A percentile compares a stretch with the other conserved stretches of the same genome.
Evolutionary conservation across 2,113 vertebrate species (phyloP).

Genomic region (Oreochromis aureus): DNA sequence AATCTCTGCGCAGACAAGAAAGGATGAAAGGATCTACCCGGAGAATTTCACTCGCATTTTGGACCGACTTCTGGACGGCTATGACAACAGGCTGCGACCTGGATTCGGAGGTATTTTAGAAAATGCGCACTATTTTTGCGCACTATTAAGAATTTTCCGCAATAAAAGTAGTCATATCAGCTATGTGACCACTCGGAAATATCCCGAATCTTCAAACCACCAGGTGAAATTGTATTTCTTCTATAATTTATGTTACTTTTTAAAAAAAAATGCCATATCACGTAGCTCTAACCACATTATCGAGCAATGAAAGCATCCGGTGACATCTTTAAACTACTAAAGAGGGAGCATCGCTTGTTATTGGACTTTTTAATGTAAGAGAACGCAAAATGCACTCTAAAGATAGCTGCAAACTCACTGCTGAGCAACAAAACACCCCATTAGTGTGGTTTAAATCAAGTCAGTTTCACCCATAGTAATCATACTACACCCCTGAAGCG

Average conservation of each 20-base stretch:
- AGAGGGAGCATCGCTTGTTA: neutral
- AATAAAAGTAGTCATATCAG: neutral
- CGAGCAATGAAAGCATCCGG: neutral
- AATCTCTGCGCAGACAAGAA: conserved; percentile 80
- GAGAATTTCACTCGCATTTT: conserved; percentile 97
- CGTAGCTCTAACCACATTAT: neutral
- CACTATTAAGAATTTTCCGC: neutral
- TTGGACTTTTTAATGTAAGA: neutral
- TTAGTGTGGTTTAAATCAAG: neutral
- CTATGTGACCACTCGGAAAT: neutral
- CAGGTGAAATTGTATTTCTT: neutral
- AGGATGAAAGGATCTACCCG: conserved; percentile 87
- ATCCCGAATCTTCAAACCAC: neutral
- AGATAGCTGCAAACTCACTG: neutral
- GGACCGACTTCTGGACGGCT: conserved; percentile 94
- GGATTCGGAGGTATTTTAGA: conserved; percentile 86
- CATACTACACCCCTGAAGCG: neutral
- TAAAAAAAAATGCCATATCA: neutral
- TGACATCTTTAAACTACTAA: neutral
- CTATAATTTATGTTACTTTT: neutral
- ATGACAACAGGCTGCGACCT: conserved; percentile 97
- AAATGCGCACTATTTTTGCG: neutral
- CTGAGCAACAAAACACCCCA: neutral
- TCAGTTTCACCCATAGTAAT: neutral
- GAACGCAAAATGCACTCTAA: neutral